Evolutionary conservation across 37 sponge, comb jelly and placozoan genomes (phyloP).

Genomic region (Amphimedon queenslandica): DNA sequence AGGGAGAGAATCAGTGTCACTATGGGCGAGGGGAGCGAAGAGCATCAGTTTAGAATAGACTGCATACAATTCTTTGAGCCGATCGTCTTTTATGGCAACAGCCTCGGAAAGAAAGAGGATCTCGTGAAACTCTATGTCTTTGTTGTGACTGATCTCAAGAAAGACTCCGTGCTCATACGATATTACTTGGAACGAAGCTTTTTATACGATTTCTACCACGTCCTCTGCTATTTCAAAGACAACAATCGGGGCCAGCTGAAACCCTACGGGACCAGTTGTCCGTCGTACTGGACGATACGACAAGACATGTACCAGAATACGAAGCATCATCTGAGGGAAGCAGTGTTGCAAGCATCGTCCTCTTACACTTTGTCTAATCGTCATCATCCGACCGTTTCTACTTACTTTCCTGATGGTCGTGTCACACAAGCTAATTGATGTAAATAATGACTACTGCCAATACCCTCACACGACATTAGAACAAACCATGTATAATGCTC

Average conservation of each 20-base stretch:
- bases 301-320: conserved; percentile 31
- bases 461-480: no score
- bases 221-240: conserved; percentile 45
- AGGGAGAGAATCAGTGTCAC: conserved; percentile 46
- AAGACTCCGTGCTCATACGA: conserved; percentile 40
- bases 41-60: conserved; percentile 56
- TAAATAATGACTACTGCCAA: no score
- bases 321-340: neutral
- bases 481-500: no score
- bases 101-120: conserved; percentile 19
- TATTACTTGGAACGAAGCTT: conserved; percentile 66
- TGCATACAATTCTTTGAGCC: conserved; percentile 73
- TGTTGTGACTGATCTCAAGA: conserved; percentile 44
- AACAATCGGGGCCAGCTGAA: conserved; percentile 49
- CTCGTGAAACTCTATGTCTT: conserved; percentile 60
- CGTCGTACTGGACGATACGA: conserved; percentile 55
- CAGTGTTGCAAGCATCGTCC: neutral
- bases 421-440: no score
- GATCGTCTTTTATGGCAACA: conserved; percentile 42
- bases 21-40: conserved; percentile 12
- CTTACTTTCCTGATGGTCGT: no score
- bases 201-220: conserved; percentile 45
- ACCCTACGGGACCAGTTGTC: conserved; percentile 42
- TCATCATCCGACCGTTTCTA: no score
- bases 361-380: no score